Percentiles rank a stretch among this genome's conserved stretches.
phyloP scores from a whole-genome alignment of 2,113 vertebrate genomes.

The Ophthalmolycus amberensis region DNA sequence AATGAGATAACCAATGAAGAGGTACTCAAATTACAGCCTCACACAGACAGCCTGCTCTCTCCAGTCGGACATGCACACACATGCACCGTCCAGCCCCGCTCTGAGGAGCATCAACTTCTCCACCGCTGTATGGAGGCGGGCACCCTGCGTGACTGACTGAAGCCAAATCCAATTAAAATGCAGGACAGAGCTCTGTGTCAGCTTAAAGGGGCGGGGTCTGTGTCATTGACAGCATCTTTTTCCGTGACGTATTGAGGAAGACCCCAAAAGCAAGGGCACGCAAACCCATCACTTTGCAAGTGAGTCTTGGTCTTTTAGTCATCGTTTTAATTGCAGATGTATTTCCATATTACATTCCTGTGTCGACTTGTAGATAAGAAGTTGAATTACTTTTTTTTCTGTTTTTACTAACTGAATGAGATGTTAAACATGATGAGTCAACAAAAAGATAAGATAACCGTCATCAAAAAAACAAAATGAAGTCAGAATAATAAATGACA shows the following conservation, averaged over 20 bases:
- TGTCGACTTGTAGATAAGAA: not conserved
- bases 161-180: conserved; percentile 52
- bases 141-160: conserved; percentile 13
- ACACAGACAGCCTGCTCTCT: not conserved
- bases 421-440: not conserved
- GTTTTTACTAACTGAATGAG: not conserved
- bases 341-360: not conserved
- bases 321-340: not conserved
- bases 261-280: conserved; percentile 31
- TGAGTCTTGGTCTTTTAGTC: not conserved
- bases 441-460: not conserved
- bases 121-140: conserved; percentile 43
- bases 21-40: not conserved
- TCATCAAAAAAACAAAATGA: not conserved
- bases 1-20: not conserved
- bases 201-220: conserved; percentile 16
- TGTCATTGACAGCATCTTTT: conserved; percentile 42
- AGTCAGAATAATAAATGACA: not conserved
- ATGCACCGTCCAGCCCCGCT: conserved; percentile 5
- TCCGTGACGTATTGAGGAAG: conserved; percentile 56
- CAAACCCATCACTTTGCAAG: not conserved
- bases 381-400: not conserved
- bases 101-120: conserved; percentile 36
- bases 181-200: not conserved
- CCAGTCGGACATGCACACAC: conserved; percentile 43